phyloP scores from a whole-genome alignment of 2,113 vertebrate genomes.

The Tinamus guttatus region DNA sequence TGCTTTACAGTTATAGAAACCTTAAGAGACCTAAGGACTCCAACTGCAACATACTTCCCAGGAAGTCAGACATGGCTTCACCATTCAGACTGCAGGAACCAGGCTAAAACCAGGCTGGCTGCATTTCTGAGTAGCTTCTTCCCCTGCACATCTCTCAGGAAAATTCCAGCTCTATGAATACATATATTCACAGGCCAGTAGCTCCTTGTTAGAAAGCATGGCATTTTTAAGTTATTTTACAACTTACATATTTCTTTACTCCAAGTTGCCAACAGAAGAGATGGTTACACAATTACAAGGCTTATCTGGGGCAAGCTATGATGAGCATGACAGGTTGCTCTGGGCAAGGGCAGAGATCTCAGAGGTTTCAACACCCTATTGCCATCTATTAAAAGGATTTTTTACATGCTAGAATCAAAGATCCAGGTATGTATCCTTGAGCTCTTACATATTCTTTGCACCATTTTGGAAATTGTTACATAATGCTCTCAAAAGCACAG shows the following conservation, averaged over 20 bases:
- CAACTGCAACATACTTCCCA: neutral
- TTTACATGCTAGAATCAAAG: neutral
- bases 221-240: neutral
- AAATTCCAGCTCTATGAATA: neutral
- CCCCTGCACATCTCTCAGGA: neutral
- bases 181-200: neutral
- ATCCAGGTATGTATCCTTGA: neutral
- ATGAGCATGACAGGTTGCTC: neutral
- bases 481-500: neutral
- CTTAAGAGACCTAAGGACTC: neutral
- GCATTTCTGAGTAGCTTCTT: neutral
- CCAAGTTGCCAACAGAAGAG: neutral
- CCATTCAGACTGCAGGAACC: accelerated
- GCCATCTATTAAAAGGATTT: neutral
- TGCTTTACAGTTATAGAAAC: neutral
- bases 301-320: neutral
- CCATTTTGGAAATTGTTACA: neutral
- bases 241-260: neutral
- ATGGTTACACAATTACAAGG: neutral
- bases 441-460: neutral
- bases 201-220: neutral
- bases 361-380: neutral
- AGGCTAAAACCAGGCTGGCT: accelerated
- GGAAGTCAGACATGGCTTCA: neutral
- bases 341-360: neutral